These are phyloP conservation scores for Lates japonicus DNA, from an alignment of 2,797 vertebrate species.

Conservation along the genomic window DNA sequence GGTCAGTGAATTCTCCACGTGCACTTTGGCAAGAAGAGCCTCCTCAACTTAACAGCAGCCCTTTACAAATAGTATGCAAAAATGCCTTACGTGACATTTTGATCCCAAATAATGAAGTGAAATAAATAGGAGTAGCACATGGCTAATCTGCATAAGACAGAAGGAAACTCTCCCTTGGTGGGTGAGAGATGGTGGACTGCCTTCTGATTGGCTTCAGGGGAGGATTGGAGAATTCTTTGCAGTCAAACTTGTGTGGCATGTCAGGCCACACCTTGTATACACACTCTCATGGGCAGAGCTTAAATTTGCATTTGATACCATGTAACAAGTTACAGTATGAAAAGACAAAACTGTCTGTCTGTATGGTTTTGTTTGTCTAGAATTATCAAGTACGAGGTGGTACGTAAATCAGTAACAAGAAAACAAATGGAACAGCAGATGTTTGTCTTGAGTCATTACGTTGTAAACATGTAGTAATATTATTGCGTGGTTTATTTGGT, in stretches of 20 bases:
- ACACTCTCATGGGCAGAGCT: conserved; percentile 32
- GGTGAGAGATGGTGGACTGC: conserved; percentile 91
- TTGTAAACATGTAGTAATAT: background rate
- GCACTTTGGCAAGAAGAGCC: conserved; percentile 25
- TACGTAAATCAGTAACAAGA: conserved; percentile 12
- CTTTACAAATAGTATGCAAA: conserved; percentile 76
- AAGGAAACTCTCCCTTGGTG: conserved; percentile 93
- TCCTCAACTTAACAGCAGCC: conserved; percentile 50
- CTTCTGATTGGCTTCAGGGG: conserved; percentile 88
- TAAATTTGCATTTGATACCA: conserved; percentile 21
- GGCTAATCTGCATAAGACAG: conserved; percentile 99
- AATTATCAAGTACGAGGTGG: background rate
- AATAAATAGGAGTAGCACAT: conserved; percentile 96
- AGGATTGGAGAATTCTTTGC: conserved; percentile 79
- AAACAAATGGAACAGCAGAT: background rate
- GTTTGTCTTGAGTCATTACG: background rate
- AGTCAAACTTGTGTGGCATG: conserved; percentile 75
- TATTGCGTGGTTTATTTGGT: background rate
- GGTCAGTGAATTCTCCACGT: conserved; percentile 30
- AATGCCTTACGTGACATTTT: conserved; percentile 89
- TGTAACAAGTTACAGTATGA: background rate
- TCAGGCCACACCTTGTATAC: conserved; percentile 62
- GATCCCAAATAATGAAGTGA: conserved; percentile 86
- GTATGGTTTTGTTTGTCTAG: conserved; percentile 10
- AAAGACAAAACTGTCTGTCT: background rate